Percentiles rank a stretch among this genome's conserved stretches.
phyloP scores from a whole-genome alignment of 1,140 invertebrate species.

The Nymphalis io region DNA sequence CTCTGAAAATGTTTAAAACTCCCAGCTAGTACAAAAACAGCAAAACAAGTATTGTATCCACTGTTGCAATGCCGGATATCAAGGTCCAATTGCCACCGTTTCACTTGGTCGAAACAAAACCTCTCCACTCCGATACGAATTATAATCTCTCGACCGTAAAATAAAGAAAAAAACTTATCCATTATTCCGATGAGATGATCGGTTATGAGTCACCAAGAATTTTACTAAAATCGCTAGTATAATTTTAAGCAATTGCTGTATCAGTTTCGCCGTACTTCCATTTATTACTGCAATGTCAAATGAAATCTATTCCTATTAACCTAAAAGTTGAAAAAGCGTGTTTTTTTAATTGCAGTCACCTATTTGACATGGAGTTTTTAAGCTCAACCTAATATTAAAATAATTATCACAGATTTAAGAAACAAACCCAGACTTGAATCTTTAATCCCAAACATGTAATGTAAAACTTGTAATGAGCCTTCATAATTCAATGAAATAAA shows the following conservation, averaged over 20 bases:
- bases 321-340: not conserved
- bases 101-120: conserved; percentile 70
- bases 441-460: conserved; percentile 17
- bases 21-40: conserved; percentile 13
- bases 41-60: conserved; percentile 31
- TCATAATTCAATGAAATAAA: not conserved
- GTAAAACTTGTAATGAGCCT: conserved; percentile 11
- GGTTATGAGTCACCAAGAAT: conserved; percentile 36
- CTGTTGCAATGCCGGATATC: conserved; percentile 60
- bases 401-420: not conserved
- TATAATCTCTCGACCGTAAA: conserved; percentile 58
- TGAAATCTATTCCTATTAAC: not conserved
- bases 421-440: not conserved
- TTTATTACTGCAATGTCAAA: not conserved
- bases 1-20: conserved; percentile 13
- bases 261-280: conserved; percentile 27
- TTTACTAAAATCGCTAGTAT: conserved; percentile 16
- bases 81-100: conserved; percentile 73
- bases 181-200: conserved; percentile 38
- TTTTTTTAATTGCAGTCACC: not conserved
- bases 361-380: not conserved
- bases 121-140: conserved; percentile 46
- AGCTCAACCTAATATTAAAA: not conserved
- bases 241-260: conserved; percentile 17
- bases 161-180: conserved; percentile 42